Evolutionary conservation across 2,797 vertebrate species (phyloP).

Genomic region (Coendou prehensilis): DNA sequence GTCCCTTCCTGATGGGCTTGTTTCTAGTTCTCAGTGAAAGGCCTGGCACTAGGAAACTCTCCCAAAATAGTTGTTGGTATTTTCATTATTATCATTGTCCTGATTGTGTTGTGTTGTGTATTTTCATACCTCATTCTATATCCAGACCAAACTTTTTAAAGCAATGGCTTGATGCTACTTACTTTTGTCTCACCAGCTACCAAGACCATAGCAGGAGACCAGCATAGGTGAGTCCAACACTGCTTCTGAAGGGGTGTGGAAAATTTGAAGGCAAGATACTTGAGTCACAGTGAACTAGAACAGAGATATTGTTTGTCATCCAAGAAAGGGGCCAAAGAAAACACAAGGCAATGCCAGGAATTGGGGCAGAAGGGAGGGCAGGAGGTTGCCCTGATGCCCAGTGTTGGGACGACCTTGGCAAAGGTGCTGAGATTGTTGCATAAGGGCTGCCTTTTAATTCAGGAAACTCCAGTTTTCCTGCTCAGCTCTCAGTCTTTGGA

Average conservation of each 20-base stretch:
- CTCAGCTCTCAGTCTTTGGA: not conserved
- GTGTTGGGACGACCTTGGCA: not conserved
- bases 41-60: not conserved
- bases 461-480: not conserved
- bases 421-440: not conserved
- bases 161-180: not conserved
- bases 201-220: not conserved
- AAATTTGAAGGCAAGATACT: constrained; percentile 19
- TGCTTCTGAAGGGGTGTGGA: not conserved
- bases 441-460: not conserved
- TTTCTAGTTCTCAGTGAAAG: not conserved
- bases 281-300: constrained; percentile 2
- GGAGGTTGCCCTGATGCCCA: not conserved
- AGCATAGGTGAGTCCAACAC: not conserved
- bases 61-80: not conserved
- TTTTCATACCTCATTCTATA: constrained; percentile 28
- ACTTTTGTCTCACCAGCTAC: not conserved
- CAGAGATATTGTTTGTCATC: constrained; percentile 56
- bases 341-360: constrained; percentile 22
- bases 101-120: not conserved
- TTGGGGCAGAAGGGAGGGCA: constrained; percentile 24
- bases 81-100: not conserved
- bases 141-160: not conserved
- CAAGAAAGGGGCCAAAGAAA: constrained; percentile 49
- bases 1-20: not conserved